Conservation (phyloP, 2,888 invertebrate genomes). For the Megaustenia siamemsis region DNA sequence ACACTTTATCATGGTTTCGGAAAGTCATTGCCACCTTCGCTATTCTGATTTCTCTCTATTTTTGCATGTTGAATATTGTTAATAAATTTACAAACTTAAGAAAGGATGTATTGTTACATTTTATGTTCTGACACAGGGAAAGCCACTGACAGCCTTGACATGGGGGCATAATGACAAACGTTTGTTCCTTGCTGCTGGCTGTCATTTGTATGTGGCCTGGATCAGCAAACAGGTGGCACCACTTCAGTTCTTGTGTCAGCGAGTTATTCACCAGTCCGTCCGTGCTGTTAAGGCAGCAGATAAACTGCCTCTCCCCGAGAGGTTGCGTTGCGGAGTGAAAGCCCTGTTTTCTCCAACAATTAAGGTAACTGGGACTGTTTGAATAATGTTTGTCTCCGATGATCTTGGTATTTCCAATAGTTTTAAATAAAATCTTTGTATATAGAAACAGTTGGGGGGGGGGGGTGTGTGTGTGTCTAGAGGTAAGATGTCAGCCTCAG, state of each 20-base stretch:
- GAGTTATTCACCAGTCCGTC: conserved; percentile 81
- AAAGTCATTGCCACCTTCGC: no score
- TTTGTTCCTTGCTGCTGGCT: conserved; percentile 95
- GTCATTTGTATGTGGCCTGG: conserved; percentile 93
- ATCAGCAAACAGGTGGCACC: conserved; percentile 94
- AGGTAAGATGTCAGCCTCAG: no score
- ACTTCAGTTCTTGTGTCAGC: conserved; percentile 91
- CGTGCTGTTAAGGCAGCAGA: conserved; percentile 87
- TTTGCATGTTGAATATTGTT: no score
- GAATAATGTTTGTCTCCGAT: no score
- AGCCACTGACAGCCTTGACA: conserved; percentile 93
- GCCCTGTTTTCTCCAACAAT: conserved; percentile 87
- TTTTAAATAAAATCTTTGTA: no score
- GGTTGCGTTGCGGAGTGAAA: conserved; percentile 82
- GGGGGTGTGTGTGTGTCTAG: no score
- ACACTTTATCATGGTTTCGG: no score
- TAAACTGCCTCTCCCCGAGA: conserved; percentile 91
- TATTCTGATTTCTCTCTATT: no score
- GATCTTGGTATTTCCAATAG: no score
- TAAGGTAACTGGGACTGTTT: conserved; percentile 84
- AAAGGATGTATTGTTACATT: no score
- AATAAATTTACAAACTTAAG: no score
- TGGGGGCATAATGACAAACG: conserved; percentile 99
- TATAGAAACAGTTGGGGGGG: no score
- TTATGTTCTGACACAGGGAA: conserved; percentile 70